These are phyloP conservation scores for Isichthys henryi DNA, from an alignment of 2,113 vertebrate genomes.

Conservation along the genomic window DNA sequence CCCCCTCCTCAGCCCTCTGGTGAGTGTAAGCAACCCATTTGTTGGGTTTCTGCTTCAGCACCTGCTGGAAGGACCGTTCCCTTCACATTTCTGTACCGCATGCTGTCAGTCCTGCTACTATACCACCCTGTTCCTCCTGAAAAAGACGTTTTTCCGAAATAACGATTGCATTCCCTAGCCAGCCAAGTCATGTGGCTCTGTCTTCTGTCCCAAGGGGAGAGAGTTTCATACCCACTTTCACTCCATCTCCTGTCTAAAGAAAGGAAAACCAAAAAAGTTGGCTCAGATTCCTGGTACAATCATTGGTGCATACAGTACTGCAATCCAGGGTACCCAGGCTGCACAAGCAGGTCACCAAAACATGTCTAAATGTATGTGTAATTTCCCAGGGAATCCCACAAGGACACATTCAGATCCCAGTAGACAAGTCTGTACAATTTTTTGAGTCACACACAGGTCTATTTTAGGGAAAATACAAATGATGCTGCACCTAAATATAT, in stretches of 20 bases:
- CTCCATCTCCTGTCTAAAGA: background rate
- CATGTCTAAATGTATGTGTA: background rate
- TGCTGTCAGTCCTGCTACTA: background rate
- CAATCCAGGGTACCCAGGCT: background rate
- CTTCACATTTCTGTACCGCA: background rate
- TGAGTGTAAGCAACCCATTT: background rate
- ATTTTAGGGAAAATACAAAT: background rate
- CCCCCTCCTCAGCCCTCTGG: background rate
- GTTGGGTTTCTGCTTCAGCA: background rate
- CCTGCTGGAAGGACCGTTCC: background rate
- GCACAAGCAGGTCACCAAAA: background rate
- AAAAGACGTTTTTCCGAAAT: background rate
- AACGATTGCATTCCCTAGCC: background rate
- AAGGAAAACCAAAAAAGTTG: background rate
- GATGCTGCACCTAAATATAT: background rate
- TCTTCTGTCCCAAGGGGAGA: background rate
- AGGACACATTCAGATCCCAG: background rate
- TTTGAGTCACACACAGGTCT: background rate
- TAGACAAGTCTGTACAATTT: background rate
- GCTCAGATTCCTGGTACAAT: background rate
- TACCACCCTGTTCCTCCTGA: background rate
- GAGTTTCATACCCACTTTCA: background rate
- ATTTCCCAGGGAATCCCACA: background rate
- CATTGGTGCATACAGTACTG: background rate
- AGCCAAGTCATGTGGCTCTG: background rate